A percentile compares a stretch with the other conserved stretches of the same genome.
Conservation (phyloP, 2,888 invertebrate genomes). For the Strigamia crassipes region DNA sequence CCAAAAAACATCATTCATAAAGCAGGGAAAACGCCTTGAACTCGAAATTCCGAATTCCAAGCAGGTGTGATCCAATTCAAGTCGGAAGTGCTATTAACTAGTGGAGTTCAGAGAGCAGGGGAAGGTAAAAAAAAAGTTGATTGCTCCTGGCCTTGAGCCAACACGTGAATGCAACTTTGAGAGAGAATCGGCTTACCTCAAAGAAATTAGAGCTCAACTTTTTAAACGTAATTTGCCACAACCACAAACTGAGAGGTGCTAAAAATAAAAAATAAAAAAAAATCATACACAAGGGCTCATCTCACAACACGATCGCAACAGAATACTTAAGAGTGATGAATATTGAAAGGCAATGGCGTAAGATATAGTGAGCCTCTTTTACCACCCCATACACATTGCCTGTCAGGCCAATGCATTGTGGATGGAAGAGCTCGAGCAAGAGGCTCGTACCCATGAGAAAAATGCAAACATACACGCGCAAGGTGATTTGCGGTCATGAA, state of each 20-base stretch:
- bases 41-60: slow-evolving; percentile 11
- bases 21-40: not conserved
- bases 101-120: slow-evolving; percentile 10
- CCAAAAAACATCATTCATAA: not conserved
- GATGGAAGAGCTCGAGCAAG: not conserved
- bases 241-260: not conserved
- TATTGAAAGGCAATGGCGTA: slow-evolving; percentile 9
- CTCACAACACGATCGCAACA: not conserved
- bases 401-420: slow-evolving; percentile 17
- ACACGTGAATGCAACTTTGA: slow-evolving; percentile 32
- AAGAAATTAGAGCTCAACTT: slow-evolving; percentile 34
- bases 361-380: not conserved
- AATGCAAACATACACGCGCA: slow-evolving; percentile 19
- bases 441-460: slow-evolving; percentile 9
- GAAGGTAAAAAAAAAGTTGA: not conserved
- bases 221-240: not conserved
- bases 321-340: not conserved
- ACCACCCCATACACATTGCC: not conserved
- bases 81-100: slow-evolving; percentile 32
- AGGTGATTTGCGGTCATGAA: slow-evolving; percentile 35
- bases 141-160: slow-evolving; percentile 24
- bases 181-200: slow-evolving; percentile 18
- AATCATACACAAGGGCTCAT: not conserved
- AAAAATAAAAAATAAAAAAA: not conserved
- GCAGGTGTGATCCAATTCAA: slow-evolving; percentile 39